Evolutionary conservation across 2,888 invertebrate genomes (phyloP).

Genomic region (Fragum whitleyi): DNA sequence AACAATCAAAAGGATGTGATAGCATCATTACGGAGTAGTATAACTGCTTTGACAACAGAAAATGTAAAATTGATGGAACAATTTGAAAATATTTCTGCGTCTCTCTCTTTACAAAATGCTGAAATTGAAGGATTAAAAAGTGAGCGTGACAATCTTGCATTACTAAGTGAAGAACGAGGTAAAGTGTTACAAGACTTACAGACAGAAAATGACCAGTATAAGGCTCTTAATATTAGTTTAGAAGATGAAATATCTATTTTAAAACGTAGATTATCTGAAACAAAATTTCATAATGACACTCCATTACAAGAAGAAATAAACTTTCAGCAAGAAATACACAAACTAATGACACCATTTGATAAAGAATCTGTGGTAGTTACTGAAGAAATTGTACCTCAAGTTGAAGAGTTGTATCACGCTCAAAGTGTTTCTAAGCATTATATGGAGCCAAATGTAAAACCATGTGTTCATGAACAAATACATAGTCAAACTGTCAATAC

Average conservation of each 20-base stretch:
- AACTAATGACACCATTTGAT: neutral
- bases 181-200: slow-evolving; percentile 5
- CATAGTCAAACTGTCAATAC: neutral
- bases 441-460: neutral
- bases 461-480: neutral
- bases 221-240: slow-evolving; percentile 3
- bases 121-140: slow-evolving; percentile 36
- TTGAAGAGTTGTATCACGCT: neutral
- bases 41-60: slow-evolving; percentile 58
- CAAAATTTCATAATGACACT: slow-evolving; percentile 17
- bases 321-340: neutral
- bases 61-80: slow-evolving; percentile 63
- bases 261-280: slow-evolving; percentile 13
- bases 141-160: slow-evolving; percentile 27
- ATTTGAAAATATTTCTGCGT: slow-evolving; percentile 33
- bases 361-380: neutral
- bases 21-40: slow-evolving; percentile 59
- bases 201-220: slow-evolving; percentile 23
- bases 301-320: slow-evolving; percentile 22
- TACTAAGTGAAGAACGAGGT: slow-evolving; percentile 18
- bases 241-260: slow-evolving; percentile 26
- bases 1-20: slow-evolving; percentile 71
- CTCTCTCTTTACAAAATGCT: slow-evolving; percentile 28
- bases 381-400: slow-evolving; percentile 19
- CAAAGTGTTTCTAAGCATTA: neutral